phyloP scores from a whole-genome alignment of 2,797 vertebrate species.

The Gymnoscopelus microlampas region DNA sequence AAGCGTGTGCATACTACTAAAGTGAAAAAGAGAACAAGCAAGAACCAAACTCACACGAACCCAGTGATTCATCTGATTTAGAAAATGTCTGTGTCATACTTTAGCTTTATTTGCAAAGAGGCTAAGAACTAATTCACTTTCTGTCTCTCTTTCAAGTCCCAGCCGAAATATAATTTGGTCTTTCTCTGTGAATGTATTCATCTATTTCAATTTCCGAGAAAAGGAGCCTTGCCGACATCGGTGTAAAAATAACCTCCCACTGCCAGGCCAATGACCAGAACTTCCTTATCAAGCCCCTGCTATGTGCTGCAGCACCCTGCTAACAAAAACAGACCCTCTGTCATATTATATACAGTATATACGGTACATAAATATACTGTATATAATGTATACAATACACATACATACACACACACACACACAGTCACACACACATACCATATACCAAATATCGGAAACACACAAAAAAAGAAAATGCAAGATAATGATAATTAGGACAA shows the following conservation, averaged over 20 bases:
- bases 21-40: background rate
- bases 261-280: slow-evolving; percentile 27
- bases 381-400: too few species aligned
- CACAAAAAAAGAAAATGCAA: too few species aligned
- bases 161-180: slow-evolving; percentile 6
- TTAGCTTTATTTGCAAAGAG: slow-evolving; percentile 21
- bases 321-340: too few species aligned
- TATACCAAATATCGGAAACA: too few species aligned
- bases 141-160: background rate
- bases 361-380: too few species aligned
- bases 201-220: background rate
- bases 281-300: background rate
- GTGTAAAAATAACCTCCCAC: slow-evolving; percentile 19
- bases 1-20: slow-evolving; percentile 34
- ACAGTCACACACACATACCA: too few species aligned
- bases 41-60: slow-evolving; percentile 16
- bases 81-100: slow-evolving; percentile 1
- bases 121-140: background rate
- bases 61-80: slow-evolving; percentile 9
- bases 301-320: slow-evolving; percentile 1
- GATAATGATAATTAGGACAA: background rate
- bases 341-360: too few species aligned
- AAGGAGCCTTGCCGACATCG: background rate
- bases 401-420: too few species aligned
- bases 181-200: background rate